Conservation (phyloP, 1,140 invertebrate species). For the Drosophila arizonae region DNA sequence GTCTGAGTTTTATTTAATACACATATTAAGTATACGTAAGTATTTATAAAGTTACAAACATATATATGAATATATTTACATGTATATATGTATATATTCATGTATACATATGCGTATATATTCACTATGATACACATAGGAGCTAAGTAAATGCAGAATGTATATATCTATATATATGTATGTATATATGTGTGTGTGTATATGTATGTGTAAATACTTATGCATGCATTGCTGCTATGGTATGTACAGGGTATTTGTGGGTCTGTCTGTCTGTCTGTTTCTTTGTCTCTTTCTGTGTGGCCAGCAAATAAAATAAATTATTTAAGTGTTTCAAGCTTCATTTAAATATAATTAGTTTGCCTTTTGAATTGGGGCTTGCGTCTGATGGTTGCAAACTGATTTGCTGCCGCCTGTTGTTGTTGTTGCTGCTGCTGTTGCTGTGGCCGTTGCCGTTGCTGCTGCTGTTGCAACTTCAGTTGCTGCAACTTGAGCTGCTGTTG, state of each 20-base stretch:
- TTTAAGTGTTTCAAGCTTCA: constrained; percentile 18
- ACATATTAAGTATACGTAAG: constrained; percentile 42
- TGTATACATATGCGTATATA: constrained; percentile 15
- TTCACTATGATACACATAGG: constrained; percentile 31
- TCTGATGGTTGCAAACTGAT: constrained; percentile 69
- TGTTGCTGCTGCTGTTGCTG: not conserved
- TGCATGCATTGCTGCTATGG: constrained; percentile 8
- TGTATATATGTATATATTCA: constrained; percentile 16
- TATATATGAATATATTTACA: constrained; percentile 11
- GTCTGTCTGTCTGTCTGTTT: not conserved
- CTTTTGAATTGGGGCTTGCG: constrained; percentile 67
- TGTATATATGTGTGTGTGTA: constrained; percentile 31
- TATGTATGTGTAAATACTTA: constrained; percentile 18
- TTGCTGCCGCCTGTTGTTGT: constrained; percentile 32
- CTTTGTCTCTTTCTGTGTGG: constrained; percentile 4
- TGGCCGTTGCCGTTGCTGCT: constrained; percentile 21
- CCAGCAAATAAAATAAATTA: constrained; percentile 12
- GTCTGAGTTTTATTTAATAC: constrained; percentile 72
- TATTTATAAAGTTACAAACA: constrained; percentile 19
- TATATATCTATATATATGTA: constrained; percentile 35
- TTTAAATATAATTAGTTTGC: constrained; percentile 43
- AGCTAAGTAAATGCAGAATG: constrained; percentile 45
- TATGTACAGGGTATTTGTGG: constrained; percentile 27
- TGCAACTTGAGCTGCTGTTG: constrained; percentile 21
- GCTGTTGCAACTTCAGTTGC: constrained; percentile 29